phyloP scores from a whole-genome alignment of 2,113 vertebrate genomes.

The Oreochromis niloticus region DNA sequence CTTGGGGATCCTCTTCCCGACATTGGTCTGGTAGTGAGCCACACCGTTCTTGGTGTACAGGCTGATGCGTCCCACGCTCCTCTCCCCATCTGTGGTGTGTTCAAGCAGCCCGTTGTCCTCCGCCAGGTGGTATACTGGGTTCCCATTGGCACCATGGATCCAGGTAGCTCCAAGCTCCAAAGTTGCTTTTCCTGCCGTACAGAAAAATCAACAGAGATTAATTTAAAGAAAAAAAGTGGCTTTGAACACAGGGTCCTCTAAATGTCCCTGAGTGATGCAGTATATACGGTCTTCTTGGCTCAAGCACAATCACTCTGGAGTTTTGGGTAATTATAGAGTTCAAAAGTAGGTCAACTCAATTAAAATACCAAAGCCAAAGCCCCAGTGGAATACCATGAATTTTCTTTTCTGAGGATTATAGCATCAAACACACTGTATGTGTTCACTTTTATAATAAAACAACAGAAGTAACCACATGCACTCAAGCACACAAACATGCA shows the following conservation, averaged over 20 bases:
- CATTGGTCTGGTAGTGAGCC: constrained; percentile 94
- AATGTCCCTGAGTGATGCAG: not conserved
- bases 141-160: constrained; percentile 97
- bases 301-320: not conserved
- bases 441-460: not conserved
- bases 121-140: constrained; percentile 98
- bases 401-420: not conserved
- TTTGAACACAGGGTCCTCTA: not conserved
- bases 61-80: constrained; percentile 93
- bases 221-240: not conserved
- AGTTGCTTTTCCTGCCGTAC: constrained; percentile 79
- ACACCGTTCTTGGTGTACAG: constrained; percentile 95
- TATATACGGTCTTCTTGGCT: not conserved
- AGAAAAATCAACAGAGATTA: not conserved
- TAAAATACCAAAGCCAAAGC: not conserved
- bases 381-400: not conserved
- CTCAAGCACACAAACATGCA: not conserved
- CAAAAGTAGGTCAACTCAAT: not conserved
- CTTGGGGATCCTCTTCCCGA: constrained; percentile 90
- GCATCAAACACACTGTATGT: not conserved
- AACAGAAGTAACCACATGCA: not conserved
- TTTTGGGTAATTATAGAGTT: not conserved
- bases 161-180: constrained; percentile 99
- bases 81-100: constrained; percentile 89
- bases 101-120: constrained; percentile 94